These are phyloP conservation scores for Acanthosepion lycidas DNA, from an alignment of 2,888 invertebrate genomes.

Conservation along the genomic window DNA sequence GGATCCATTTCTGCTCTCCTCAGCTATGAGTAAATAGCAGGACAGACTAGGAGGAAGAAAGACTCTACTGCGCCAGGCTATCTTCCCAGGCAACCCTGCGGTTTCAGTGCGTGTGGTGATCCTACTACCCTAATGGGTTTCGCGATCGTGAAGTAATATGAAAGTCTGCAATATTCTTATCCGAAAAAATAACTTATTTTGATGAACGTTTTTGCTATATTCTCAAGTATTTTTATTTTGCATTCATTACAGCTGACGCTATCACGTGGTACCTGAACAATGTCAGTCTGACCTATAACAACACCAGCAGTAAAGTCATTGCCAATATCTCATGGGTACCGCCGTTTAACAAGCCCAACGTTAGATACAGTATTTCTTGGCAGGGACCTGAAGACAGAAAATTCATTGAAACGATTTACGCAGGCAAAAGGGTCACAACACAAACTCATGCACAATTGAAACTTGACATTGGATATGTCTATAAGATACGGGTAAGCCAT, in stretches of 20 bases:
- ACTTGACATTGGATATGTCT: conserved; percentile 35
- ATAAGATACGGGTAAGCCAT: conserved; percentile 42
- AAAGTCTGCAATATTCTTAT: too few species aligned
- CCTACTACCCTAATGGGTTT: too few species aligned
- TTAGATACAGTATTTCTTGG: conserved; percentile 40
- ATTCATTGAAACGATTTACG: not conserved
- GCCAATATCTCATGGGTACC: conserved; percentile 42
- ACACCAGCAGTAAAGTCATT: conserved; percentile 4
- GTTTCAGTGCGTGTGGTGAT: too few species aligned
- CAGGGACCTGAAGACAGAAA: not conserved
- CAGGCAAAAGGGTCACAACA: not conserved
- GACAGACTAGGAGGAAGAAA: too few species aligned
- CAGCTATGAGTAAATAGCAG: too few species aligned
- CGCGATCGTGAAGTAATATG: too few species aligned
- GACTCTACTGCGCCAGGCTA: too few species aligned
- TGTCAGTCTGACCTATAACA: not conserved
- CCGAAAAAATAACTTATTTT: not conserved
- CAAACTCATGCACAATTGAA: not conserved
- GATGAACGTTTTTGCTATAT: not conserved
- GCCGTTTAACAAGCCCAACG: conserved; percentile 37
- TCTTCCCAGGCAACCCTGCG: too few species aligned
- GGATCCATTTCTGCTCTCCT: too few species aligned
- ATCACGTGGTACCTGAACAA: conserved; percentile 34
- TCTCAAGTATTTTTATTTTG: not conserved
- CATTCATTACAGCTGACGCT: not conserved